phyloP scores from a whole-genome alignment of 2,113 vertebrate genomes.

The Sinocyclocheilus maitianheensis region DNA sequence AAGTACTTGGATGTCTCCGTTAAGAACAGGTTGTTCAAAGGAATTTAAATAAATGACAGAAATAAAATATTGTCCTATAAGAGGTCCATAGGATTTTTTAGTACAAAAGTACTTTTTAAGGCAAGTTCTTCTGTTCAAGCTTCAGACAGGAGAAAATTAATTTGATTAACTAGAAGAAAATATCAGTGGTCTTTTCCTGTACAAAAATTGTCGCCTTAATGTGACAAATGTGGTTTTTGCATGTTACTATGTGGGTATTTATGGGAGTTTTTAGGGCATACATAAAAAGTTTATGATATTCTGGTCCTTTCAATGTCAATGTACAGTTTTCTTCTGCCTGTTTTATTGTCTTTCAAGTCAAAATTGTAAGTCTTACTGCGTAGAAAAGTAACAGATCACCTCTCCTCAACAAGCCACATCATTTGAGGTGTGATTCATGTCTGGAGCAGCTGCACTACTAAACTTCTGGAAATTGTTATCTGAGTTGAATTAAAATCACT shows the following conservation, averaged over 20 bases:
- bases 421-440: not conserved
- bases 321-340: not conserved
- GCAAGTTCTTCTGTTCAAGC: not conserved
- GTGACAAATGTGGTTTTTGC: not conserved
- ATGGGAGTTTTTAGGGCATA: not conserved
- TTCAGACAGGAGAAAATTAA: not conserved
- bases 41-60: not conserved
- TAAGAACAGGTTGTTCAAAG: slow-evolving; percentile 16
- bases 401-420: not conserved
- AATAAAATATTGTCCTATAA: not conserved
- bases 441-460: not conserved
- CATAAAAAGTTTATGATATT: not conserved
- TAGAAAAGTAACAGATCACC: not conserved
- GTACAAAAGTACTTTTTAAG: not conserved
- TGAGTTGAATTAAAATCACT: not conserved
- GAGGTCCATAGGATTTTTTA: not conserved
- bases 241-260: not conserved
- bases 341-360: too few species aligned
- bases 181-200: not conserved
- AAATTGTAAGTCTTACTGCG: too few species aligned
- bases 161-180: not conserved
- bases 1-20: slow-evolving; percentile 15
- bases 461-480: not conserved
- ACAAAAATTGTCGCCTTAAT: not conserved
- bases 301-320: not conserved